These are phyloP conservation scores for Hyposoter didymator DNA, from an alignment of 2,888 invertebrate genomes.

Conservation along the genomic window DNA sequence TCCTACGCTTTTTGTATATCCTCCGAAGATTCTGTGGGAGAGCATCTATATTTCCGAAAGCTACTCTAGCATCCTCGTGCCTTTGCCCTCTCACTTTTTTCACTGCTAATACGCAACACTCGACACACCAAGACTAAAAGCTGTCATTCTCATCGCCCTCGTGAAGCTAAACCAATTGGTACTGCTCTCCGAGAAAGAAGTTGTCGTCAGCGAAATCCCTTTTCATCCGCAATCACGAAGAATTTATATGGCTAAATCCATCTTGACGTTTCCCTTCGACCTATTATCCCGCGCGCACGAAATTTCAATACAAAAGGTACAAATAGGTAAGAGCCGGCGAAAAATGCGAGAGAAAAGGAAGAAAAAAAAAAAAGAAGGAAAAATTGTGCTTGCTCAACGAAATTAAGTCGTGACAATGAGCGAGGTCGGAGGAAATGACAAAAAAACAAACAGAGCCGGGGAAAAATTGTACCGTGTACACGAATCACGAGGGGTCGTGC, in stretches of 20 bases:
- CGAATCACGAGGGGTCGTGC: slow-evolving; percentile 36
- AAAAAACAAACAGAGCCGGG: background rate
- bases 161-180: slow-evolving; percentile 26
- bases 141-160: background rate
- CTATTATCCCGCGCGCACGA: slow-evolving; percentile 21
- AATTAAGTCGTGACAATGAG: slow-evolving; percentile 53
- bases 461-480: slow-evolving; percentile 39
- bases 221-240: slow-evolving; percentile 21
- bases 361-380: background rate
- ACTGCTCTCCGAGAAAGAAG: background rate
- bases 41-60: slow-evolving; percentile 40
- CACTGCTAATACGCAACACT: slow-evolving; percentile 13
- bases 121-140: slow-evolving; percentile 39
- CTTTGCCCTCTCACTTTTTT: background rate
- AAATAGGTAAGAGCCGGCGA: background rate
- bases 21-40: background rate
- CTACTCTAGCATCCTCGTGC: background rate
- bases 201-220: slow-evolving; percentile 34
- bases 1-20: slow-evolving; percentile 1
- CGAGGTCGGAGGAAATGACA: slow-evolving; percentile 19
- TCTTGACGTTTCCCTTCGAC: slow-evolving; percentile 27
- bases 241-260: slow-evolving; percentile 16
- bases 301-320: slow-evolving; percentile 43
- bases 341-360: background rate
- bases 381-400: slow-evolving; percentile 33